Percentiles rank a stretch among this genome's conserved stretches.
Conservation (phyloP, 37 sponge, comb jelly and placozoan species). For the Agelas oroides region DNA sequence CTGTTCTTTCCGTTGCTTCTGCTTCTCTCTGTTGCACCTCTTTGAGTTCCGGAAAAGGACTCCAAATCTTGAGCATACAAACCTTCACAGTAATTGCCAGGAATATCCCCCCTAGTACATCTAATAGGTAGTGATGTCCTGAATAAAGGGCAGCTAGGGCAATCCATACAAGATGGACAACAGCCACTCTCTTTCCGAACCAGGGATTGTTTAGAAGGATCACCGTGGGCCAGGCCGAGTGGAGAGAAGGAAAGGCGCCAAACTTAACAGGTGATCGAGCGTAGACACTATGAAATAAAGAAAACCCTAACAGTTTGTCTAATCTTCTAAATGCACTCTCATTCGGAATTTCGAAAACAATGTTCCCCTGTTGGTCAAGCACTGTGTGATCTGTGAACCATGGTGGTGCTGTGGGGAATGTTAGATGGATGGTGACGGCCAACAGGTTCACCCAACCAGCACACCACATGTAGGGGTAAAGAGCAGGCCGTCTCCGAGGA, state of each 20-base stretch:
- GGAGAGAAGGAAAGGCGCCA: constrained; percentile 91
- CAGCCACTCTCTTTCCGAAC: constrained; percentile 71
- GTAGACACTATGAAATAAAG: constrained; percentile 75
- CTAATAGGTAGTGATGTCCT: constrained; percentile 82
- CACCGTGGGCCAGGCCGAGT: constrained; percentile 84
- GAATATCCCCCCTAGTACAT: constrained; percentile 83
- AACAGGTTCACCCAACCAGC: constrained; percentile 86
- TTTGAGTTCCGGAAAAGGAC: constrained; percentile 69
- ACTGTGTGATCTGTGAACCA: constrained; percentile 88
- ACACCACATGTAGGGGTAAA: constrained; percentile 83
- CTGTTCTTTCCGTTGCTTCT: too few species aligned
- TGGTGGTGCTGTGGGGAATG: constrained; percentile 90
- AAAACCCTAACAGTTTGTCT: constrained; percentile 69
- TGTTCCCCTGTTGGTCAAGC: constrained; percentile 50
- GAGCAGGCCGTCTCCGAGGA: constrained; percentile 25
- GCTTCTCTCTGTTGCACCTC: too few species aligned
- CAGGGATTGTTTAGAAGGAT: constrained; percentile 80
- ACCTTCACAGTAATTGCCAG: constrained; percentile 62
- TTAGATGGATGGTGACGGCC: constrained; percentile 70
- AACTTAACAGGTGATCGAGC: constrained; percentile 81
- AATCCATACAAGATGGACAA: constrained; percentile 79
- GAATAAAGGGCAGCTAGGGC: constrained; percentile 85
- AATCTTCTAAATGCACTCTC: constrained; percentile 84
- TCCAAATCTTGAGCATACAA: constrained; percentile 74
- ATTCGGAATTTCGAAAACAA: constrained; percentile 57